A percentile compares a stretch with the other conserved stretches of the same genome.
Conservation (phyloP, 2,888 invertebrate species). For the Hyalella azteca region DNA sequence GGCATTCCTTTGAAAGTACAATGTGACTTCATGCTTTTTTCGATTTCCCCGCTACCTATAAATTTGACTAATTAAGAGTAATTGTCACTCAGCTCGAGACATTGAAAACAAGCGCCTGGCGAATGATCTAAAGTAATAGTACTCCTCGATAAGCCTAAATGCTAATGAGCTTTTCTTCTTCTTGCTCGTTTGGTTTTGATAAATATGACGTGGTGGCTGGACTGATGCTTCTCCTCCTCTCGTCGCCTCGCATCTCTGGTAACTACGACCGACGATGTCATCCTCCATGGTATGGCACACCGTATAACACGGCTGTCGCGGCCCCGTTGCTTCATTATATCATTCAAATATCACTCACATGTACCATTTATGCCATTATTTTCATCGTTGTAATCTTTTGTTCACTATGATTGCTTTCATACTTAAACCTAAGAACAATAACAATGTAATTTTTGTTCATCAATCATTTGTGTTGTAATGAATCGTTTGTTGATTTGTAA, state of each 20-base stretch:
- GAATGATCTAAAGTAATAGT: not conserved
- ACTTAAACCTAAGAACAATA: too few species aligned
- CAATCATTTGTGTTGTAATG: too few species aligned
- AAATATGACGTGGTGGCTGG: constrained; percentile 11
- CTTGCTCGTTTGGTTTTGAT: constrained; percentile 27
- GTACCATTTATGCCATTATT: not conserved
- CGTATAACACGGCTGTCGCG: not conserved
- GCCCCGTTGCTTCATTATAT: not conserved
- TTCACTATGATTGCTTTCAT: not conserved
- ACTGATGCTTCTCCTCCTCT: not conserved
- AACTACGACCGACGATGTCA: not conserved
- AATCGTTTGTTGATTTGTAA: too few species aligned
- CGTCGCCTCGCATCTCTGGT: not conserved
- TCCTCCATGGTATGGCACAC: not conserved
- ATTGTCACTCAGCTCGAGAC: too few species aligned
- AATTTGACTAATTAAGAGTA: too few species aligned
- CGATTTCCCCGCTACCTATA: too few species aligned
- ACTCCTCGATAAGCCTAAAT: not conserved
- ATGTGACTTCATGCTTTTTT: too few species aligned
- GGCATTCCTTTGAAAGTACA: too few species aligned
- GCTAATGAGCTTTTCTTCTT: constrained; percentile 10
- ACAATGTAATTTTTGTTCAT: too few species aligned
- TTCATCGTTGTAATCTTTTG: not conserved
- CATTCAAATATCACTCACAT: not conserved
- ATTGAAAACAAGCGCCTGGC: not conserved